A percentile compares a stretch with the other conserved stretches of the same genome.
These are phyloP conservation scores for Margaritifera margaritifera DNA, from an alignment of 2,888 invertebrate species.

Conservation along the genomic window DNA sequence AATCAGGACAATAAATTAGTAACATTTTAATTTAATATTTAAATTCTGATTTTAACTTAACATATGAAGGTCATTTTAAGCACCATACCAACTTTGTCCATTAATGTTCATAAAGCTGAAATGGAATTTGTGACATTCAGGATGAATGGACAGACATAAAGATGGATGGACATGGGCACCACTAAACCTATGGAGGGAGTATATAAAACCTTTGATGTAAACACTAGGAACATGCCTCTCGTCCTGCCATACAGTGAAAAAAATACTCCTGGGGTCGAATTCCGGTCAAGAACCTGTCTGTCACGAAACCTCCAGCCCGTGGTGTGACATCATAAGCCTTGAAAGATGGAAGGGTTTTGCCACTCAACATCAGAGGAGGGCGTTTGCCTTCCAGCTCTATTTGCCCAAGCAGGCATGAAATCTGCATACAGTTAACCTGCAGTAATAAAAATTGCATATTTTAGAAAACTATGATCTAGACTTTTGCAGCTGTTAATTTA, in stretches of 20 bases:
- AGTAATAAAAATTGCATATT: constrained; percentile 10
- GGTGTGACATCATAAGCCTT: constrained; percentile 89
- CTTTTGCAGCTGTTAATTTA: no score
- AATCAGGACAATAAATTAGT: no score
- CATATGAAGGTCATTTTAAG: no score
- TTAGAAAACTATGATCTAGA: constrained; percentile 4
- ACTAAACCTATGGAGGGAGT: not conserved
- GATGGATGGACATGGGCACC: not conserved
- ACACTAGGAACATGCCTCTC: constrained; percentile 81
- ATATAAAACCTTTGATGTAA: not conserved
- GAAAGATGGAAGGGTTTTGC: constrained; percentile 92
- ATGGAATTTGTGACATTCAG: not conserved
- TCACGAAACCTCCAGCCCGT: constrained; percentile 95
- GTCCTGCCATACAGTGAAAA: constrained; percentile 99
- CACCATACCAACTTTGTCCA: no score
- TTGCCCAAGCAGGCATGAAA: constrained; percentile 97
- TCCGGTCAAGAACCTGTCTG: constrained; percentile 98
- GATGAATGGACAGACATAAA: not conserved
- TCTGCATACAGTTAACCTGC: constrained; percentile 94
- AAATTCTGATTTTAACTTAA: no score
- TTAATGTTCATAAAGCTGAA: no score
- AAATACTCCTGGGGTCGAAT: constrained; percentile 98
- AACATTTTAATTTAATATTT: no score
- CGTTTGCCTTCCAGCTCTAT: constrained; percentile 98
- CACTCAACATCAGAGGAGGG: constrained; percentile 95